These are phyloP conservation scores for Lutraria lutraria DNA, from an alignment of 2,888 invertebrate genomes.

Conservation along the genomic window DNA sequence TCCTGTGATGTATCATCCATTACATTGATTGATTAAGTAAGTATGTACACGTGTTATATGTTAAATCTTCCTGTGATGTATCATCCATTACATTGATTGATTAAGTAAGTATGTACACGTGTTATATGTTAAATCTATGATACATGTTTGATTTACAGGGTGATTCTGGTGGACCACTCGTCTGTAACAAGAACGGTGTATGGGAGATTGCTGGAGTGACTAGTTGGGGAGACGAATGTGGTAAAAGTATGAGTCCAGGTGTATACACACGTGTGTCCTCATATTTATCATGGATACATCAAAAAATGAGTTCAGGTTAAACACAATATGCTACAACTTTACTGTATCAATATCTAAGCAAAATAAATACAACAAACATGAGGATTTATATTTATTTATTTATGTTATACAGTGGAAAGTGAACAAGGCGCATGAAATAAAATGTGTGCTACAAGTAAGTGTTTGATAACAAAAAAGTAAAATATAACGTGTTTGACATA, in stretches of 20 bases:
- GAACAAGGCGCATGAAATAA: no score
- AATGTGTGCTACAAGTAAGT: no score
- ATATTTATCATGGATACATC: constrained; percentile 76
- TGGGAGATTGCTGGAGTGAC: constrained; percentile 77
- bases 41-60: no score
- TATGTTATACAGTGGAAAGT: no score
- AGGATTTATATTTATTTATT: no score
- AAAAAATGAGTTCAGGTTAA: constrained; percentile 46
- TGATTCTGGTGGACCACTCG: constrained; percentile 78
- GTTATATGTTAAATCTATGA: no score
- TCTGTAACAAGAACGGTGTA: constrained; percentile 72
- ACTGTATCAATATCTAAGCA: background rate
- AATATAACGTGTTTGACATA: no score
- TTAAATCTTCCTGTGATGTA: no score
- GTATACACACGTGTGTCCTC: constrained; percentile 79
- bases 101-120: background rate
- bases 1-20: no score
- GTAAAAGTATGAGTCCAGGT: constrained; percentile 74
- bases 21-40: no score
- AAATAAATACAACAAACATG: background rate
- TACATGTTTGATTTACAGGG: constrained; percentile 74
- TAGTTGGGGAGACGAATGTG: constrained; percentile 80
- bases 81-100: background rate
- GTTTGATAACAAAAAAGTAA: no score
- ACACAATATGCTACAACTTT: background rate